Evolutionary conservation across 2,797 vertebrate species (phyloP), one percentile per base, ranked within the genome.

Genomic region (Megalops cyprinoides): DNA sequence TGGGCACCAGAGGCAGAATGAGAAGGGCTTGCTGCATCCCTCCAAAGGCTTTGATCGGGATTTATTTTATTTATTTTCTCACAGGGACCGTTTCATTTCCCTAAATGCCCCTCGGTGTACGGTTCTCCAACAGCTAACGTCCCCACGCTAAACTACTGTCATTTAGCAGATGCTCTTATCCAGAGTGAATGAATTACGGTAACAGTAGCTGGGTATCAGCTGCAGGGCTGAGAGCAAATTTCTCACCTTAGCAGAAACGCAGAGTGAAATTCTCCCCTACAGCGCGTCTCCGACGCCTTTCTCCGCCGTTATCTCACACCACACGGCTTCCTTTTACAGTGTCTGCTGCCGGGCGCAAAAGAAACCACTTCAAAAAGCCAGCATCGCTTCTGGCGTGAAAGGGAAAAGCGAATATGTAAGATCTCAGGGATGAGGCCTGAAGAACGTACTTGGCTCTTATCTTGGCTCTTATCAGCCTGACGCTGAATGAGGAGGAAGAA

Each of bases 351-450:
- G 20, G 65, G 65, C 20, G 20, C 37, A 78, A 48, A 65, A 31
- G 83, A 80, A 79, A 42, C 44, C 55, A 79, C 79, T 58, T 79
- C 74, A 83, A 53, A 76, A 31, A 0, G 10, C 20, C 0, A 46
- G 60, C 42, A 18, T 56, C 18, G 48, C 28, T n/a, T 4, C 42
- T 48, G 8, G n/a, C 25, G 79, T 25, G 23, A 53, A 48, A 76
- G 1, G 8, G 37, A 31, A n/a, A 46, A 79, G 46, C 1, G 28
- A 18, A 51, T 31, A 31, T 44, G 65, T 20, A 1, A 62, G 58
- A 31, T 31, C 25, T 31, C 9, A n/a, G n/a, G 14, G 15, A 4
- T 23, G 8, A 5, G 53, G 3, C 53, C 15, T 23, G n/a, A n/a
- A n/a, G n/a, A n/a, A n/a, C n/a, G n/a, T 56, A 18, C 53, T 15